A percentile compares a stretch with the other conserved stretches of the same genome.
Evolutionary conservation across 2,113 vertebrate genomes (phyloP).

Genomic region (Dascyllus trimaculatus): DNA sequence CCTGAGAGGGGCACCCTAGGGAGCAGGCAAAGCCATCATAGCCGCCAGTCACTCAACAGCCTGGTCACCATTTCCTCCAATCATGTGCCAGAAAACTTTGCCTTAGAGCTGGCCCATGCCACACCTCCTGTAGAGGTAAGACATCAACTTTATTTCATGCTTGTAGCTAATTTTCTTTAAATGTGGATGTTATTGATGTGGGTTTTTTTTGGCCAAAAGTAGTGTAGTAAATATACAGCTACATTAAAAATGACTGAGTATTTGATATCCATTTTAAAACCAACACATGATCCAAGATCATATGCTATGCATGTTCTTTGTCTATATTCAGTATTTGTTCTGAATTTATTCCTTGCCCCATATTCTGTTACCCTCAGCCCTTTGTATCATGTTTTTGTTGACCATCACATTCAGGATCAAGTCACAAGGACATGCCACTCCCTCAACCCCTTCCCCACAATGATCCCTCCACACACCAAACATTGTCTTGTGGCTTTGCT

Average conservation of each 20-base stretch:
- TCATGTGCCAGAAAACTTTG: constrained; percentile 94
- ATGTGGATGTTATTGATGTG: background rate
- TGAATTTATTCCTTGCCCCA: constrained; percentile 43
- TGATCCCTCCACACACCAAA: constrained; percentile 7
- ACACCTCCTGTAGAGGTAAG: constrained; percentile 98
- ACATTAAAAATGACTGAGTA: background rate
- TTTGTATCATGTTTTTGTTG: constrained; percentile 67
- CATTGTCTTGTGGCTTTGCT: constrained; percentile 78
- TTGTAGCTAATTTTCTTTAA: background rate
- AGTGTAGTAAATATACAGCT: background rate
- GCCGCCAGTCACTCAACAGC: constrained; percentile 97
- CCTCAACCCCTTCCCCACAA: background rate
- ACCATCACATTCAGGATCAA: constrained; percentile 63
- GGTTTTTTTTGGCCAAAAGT: background rate
- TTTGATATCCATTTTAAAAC: background rate
- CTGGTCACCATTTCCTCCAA: constrained; percentile 98
- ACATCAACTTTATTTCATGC: background rate
- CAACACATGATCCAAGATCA: background rate
- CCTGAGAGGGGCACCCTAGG: constrained; percentile 93
- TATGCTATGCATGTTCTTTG: background rate
- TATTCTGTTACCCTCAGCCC: constrained; percentile 55
- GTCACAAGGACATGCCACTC: constrained; percentile 47
- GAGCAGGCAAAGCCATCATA: constrained; percentile 94
- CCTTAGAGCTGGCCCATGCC: constrained; percentile 93
- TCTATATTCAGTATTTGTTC: constrained; percentile 45